Percentiles rank a stretch among this genome's conserved stretches.
Conservation (phyloP, 2,888 invertebrate species). For the Eupithecia pulchellata region DNA sequence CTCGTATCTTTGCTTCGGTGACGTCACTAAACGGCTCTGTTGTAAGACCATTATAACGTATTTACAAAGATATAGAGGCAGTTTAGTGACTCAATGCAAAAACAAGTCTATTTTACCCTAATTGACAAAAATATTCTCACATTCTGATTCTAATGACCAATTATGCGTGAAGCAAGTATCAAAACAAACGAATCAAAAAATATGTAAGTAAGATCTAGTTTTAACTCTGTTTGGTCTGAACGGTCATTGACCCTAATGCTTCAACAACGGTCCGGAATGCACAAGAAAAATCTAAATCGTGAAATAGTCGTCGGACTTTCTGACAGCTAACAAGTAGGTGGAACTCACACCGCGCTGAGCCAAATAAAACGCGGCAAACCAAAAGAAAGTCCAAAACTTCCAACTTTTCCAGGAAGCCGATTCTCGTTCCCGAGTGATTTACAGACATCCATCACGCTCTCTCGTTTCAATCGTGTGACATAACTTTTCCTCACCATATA, state of each 20-base stretch:
- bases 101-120: too few relatives aligned
- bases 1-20: neutral
- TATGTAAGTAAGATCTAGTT: neutral
- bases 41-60: neutral
- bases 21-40: neutral
- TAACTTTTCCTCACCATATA: conserved; percentile 73
- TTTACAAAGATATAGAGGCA: neutral
- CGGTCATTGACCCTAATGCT: neutral
- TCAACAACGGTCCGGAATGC: neutral
- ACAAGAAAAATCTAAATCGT: neutral
- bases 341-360: conserved; percentile 2
- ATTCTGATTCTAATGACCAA: neutral
- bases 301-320: neutral
- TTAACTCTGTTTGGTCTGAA: neutral
- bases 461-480: conserved; percentile 60
- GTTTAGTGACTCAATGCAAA: neutral
- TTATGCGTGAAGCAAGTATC: neutral
- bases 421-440: conserved; percentile 49
- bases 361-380: conserved; percentile 13
- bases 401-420: conserved; percentile 33
- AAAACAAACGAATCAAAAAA: neutral
- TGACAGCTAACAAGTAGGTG: conserved; percentile 3
- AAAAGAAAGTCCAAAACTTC: conserved; percentile 11
- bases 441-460: conserved; percentile 51
- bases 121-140: too few relatives aligned